phyloP scores from a whole-genome alignment of 2,888 invertebrate genomes.

The Melieria crassipennis region DNA sequence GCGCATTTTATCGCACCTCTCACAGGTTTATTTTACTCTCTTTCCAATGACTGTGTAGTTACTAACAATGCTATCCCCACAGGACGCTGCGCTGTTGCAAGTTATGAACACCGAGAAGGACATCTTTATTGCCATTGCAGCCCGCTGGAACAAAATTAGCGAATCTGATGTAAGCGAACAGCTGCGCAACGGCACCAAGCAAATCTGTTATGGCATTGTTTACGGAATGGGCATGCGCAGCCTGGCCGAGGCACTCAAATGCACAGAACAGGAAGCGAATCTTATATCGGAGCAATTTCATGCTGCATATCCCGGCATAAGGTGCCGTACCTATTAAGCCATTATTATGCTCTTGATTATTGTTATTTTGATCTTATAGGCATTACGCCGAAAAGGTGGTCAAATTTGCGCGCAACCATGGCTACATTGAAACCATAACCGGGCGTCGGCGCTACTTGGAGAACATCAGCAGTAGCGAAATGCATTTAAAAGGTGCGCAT shows the following conservation, averaged over 20 bases:
- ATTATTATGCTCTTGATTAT: constrained; percentile 1
- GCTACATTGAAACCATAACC: constrained; percentile 85
- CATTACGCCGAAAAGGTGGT: constrained; percentile 64
- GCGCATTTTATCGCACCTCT: constrained; percentile 90
- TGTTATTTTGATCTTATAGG: constrained; percentile 44
- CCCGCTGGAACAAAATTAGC: constrained; percentile 80
- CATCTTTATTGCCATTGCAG: constrained; percentile 86
- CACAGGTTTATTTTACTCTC: constrained; percentile 64
- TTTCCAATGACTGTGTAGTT: not conserved
- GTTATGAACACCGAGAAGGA: constrained; percentile 78
- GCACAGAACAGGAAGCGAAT: constrained; percentile 81
- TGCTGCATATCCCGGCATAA: constrained; percentile 77
- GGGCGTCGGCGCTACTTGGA: constrained; percentile 83
- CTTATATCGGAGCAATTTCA: constrained; percentile 85
- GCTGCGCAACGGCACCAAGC: constrained; percentile 87
- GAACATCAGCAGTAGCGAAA: constrained; percentile 73
- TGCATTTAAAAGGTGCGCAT: constrained; percentile 71
- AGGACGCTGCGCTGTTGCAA: constrained; percentile 74
- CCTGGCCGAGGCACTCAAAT: constrained; percentile 80
- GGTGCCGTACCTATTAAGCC: constrained; percentile 63
- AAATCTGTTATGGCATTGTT: constrained; percentile 95
- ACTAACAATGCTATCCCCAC: not conserved
- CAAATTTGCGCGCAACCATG: constrained; percentile 74
- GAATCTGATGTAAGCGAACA: constrained; percentile 79
- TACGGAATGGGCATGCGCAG: constrained; percentile 94